phyloP scores from a whole-genome alignment of 2,113 vertebrate species.

The Heloderma charlesbogerti region DNA sequence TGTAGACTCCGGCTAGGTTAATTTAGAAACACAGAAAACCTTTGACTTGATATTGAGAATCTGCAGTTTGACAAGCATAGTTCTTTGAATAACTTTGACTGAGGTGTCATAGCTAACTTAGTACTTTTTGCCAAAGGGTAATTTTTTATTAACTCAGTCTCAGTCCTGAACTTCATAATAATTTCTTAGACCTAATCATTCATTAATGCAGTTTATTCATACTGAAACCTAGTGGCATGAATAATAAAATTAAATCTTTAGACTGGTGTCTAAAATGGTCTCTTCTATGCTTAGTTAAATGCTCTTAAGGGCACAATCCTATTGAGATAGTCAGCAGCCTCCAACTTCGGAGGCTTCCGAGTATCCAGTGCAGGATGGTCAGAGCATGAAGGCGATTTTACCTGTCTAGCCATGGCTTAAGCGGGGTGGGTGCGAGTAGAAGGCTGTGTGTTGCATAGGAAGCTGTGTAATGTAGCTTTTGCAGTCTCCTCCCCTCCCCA shows the following conservation, averaged over 20 bases:
- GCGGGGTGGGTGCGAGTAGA: no score
- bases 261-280: conserved; percentile 11
- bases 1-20: no score
- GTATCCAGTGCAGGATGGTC: no score
- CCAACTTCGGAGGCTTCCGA: no score
- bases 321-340: no score
- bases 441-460: no score
- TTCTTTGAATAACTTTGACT: neutral
- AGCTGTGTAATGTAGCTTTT: no score
- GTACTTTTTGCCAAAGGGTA: neutral
- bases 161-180: neutral
- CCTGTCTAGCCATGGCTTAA: no score
- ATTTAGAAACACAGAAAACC: neutral
- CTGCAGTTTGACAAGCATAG: neutral
- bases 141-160: conserved; percentile 26
- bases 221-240: conserved; percentile 11
- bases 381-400: no score
- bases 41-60: neutral
- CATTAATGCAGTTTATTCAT: conserved; percentile 11
- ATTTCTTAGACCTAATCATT: conserved; percentile 49
- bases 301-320: no score
- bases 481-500: no score
- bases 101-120: neutral
- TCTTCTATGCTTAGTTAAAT: conserved; percentile 25
- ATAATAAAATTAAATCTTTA: conserved; percentile 46